These are phyloP conservation scores for Myotis planiceps DNA, from an alignment of 2,797 vertebrate species.

Conservation along the genomic window DNA sequence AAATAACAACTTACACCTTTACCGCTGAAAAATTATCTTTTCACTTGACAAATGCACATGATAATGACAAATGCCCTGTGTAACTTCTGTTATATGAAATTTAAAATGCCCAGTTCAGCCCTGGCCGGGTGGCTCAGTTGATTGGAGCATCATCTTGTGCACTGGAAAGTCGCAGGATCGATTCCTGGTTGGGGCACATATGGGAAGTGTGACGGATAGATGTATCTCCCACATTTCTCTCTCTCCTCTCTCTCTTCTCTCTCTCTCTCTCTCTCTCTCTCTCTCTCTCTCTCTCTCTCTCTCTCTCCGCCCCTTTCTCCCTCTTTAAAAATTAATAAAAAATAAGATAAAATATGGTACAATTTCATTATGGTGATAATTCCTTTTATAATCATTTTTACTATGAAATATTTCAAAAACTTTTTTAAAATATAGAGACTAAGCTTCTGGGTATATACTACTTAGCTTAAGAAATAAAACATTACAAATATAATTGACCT, in stretches of 20 bases:
- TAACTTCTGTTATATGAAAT: background rate
- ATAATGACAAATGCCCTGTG: background rate
- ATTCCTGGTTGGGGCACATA: background rate
- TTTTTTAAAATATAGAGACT: background rate
- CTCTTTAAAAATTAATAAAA: background rate
- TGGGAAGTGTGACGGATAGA: background rate
- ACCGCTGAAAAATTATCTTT: background rate
- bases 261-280: too few relatives aligned
- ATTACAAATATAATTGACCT: background rate
- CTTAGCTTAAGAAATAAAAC: slow-evolving; percentile 35
- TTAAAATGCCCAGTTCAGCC: background rate
- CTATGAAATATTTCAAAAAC: background rate
- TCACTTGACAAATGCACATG: background rate
- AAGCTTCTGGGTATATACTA: background rate
- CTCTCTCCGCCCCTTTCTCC: too few relatives aligned
- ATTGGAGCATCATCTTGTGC: background rate
- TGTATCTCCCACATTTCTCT: background rate
- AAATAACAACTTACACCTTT: background rate
- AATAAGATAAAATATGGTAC: background rate
- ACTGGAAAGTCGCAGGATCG: background rate
- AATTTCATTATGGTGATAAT: background rate
- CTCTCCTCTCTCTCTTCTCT: background rate
- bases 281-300: too few relatives aligned
- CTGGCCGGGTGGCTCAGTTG: background rate
- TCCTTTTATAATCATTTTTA: slow-evolving; percentile 29